A percentile compares a stretch with the other conserved stretches of the same genome.
phyloP scores from a whole-genome alignment of 2,113 vertebrate species.

The Cephalophus harveyi region DNA sequence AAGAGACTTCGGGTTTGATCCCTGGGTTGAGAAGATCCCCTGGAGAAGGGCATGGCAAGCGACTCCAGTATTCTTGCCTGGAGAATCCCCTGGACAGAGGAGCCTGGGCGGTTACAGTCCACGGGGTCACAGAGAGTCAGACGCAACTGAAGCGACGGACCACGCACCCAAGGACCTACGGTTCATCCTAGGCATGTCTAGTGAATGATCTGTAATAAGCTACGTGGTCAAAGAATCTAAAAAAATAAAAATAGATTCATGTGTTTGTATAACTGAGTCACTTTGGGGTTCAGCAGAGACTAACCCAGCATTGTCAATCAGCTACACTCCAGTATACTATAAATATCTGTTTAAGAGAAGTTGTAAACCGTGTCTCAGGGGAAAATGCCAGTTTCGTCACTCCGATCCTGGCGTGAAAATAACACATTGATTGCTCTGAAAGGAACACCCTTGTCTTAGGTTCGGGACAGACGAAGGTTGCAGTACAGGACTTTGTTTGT shows the following conservation, averaged over 20 bases:
- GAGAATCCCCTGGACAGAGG: neutral
- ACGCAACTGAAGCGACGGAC: accelerated
- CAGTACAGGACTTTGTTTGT: accelerated
- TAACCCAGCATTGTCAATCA: no score
- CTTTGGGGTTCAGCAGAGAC: neutral
- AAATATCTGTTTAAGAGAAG: no score
- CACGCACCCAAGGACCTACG: accelerated
- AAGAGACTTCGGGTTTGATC: neutral
- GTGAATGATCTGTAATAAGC: neutral
- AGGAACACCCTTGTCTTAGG: neutral
- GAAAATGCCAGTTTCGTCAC: neutral
- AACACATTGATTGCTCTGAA: neutral
- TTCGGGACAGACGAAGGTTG: accelerated
- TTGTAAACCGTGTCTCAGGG: neutral
- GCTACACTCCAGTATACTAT: no score
- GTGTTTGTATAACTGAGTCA: neutral
- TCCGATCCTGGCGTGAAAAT: accelerated
- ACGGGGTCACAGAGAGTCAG: neutral
- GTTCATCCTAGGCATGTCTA: accelerated
- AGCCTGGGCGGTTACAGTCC: neutral
- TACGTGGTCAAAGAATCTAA: neutral
- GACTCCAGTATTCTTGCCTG: neutral
- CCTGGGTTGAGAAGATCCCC: neutral
- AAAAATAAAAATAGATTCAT: no score
- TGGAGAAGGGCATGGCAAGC: neutral